Evolutionary conservation across 2,888 invertebrate species (phyloP).

Genomic region (Xanthorhoe spadicearia): DNA sequence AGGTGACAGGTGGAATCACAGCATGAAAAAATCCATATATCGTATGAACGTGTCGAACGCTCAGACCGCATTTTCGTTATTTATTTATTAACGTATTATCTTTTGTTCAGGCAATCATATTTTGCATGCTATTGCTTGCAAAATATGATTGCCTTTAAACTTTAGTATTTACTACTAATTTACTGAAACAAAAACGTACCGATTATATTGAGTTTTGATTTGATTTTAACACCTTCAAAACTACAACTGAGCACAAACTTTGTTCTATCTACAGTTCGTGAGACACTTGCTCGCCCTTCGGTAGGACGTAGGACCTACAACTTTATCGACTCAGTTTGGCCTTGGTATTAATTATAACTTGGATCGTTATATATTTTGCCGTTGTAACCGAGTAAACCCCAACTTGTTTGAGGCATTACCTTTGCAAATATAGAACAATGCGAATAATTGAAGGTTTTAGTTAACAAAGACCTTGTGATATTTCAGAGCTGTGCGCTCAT

Average conservation of each 20-base stretch:
- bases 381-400: constrained; percentile 16
- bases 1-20: no score
- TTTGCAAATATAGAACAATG: constrained; percentile 26
- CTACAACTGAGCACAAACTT: neutral
- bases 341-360: constrained; percentile 57
- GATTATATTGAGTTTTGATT: neutral
- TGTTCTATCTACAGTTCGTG: constrained; percentile 8
- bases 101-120: no score
- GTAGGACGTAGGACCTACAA: constrained; percentile 14
- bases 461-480: constrained; percentile 12
- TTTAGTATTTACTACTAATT: no score
- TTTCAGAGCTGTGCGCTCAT: neutral
- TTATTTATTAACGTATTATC: no score
- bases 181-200: neutral
- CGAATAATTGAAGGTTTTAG: constrained; percentile 23
- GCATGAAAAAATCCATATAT: no score
- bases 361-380: constrained; percentile 41
- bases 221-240: neutral
- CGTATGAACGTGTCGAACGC: no score
- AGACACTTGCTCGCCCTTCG: constrained; percentile 23
- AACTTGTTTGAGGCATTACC: constrained; percentile 23
- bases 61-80: no score
- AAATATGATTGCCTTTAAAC: no score
- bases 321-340: constrained; percentile 52
- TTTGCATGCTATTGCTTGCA: no score